Percentiles rank a stretch among this genome's conserved stretches.
Evolutionary conservation across 1,140 invertebrate species (phyloP).

Genomic region (Philopotamus ludificatus): DNA sequence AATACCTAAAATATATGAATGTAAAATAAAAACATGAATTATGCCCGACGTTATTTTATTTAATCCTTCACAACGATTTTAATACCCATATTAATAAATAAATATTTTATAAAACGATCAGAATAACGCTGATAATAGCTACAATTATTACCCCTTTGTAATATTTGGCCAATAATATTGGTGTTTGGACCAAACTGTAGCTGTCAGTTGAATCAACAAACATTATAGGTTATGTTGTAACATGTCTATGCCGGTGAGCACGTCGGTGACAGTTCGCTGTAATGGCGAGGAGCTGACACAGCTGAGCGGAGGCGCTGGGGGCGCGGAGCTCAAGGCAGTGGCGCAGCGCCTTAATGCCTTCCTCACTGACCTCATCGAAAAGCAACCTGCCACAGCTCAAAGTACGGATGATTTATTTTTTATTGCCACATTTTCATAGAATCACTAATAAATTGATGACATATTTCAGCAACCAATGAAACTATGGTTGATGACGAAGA

Average conservation of each 20-base stretch:
- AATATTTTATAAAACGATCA: no score
- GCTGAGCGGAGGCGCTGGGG: background rate
- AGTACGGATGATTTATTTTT: background rate
- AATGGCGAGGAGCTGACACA: background rate
- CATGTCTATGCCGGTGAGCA: background rate
- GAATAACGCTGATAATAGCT: no score
- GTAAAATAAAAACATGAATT: conserved; percentile 33
- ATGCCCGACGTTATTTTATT: no score
- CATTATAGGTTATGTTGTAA: background rate
- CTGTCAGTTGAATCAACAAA: background rate
- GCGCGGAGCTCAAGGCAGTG: background rate
- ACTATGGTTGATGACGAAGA: conserved; percentile 12
- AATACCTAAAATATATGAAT: conserved; percentile 37
- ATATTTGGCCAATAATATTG: background rate
- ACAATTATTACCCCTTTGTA: no score
- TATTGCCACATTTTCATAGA: background rate
- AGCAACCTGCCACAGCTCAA: background rate
- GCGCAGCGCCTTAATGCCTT: background rate
- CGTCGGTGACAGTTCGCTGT: background rate
- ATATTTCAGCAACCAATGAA: conserved; percentile 3
- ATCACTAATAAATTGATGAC: background rate
- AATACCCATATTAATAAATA: no score
- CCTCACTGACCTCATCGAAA: conserved; percentile 28
- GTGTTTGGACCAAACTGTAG: background rate
- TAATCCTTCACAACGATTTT: no score